Conservation (phyloP, 2,888 invertebrate genomes). For the Bugula neritina region DNA sequence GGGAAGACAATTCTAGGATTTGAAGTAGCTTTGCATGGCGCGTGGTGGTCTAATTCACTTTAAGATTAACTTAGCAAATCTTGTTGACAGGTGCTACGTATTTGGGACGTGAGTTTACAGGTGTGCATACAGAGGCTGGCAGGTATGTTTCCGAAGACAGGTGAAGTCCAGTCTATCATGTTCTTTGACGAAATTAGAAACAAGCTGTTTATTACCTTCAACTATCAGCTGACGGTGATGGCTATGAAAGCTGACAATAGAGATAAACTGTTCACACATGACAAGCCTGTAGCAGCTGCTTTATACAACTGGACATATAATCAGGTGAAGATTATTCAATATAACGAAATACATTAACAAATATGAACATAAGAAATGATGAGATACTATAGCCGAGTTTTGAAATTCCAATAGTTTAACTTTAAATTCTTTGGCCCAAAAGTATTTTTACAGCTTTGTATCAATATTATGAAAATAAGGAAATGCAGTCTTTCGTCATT, state of each 20-base stretch:
- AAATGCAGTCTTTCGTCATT: no score
- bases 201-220: constrained; percentile 51
- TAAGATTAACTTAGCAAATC: no score
- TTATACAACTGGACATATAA: constrained; percentile 49
- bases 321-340: constrained; percentile 43
- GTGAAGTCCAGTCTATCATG: constrained; percentile 42
- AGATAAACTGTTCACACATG: constrained; percentile 50
- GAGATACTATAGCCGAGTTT: no score
- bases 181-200: constrained; percentile 48
- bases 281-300: constrained; percentile 48
- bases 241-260: constrained; percentile 52
- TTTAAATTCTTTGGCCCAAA: no score
- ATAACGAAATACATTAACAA: no score
- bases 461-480: no score
- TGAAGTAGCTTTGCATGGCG: no score
- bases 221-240: constrained; percentile 49
- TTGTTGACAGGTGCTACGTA: constrained; percentile 41
- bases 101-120: constrained; percentile 54
- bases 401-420: no score
- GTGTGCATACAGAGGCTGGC: constrained; percentile 53
- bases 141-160: constrained; percentile 52
- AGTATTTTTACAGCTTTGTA: no score
- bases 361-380: no score
- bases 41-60: no score
- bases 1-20: no score